phyloP scores from a whole-genome alignment of 2,113 vertebrate genomes.

The Channa argus region DNA sequence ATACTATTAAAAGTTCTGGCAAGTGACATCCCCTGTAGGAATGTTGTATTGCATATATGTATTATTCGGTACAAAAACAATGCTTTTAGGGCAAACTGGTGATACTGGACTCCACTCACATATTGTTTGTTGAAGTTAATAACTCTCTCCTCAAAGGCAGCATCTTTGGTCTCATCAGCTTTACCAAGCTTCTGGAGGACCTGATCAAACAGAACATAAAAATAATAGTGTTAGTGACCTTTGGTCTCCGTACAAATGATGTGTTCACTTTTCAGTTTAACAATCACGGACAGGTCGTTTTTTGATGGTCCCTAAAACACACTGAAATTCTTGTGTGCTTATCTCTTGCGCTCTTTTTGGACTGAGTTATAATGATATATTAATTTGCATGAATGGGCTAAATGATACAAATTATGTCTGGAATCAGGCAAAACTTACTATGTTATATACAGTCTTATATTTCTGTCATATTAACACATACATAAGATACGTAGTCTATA shows the following conservation, averaged over 20 bases:
- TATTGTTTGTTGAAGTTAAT: constrained; percentile 99
- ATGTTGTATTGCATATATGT: no score
- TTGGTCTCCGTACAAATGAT: neutral
- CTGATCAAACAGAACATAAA: constrained; percentile 72
- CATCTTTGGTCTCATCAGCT: constrained; percentile 98
- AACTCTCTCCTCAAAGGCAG: constrained; percentile 96
- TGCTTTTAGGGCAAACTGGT: no score
- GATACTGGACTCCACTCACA: constrained; percentile 74
- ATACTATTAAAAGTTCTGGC: no score
- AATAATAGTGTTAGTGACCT: neutral
- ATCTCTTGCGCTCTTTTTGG: neutral
- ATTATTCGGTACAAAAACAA: no score
- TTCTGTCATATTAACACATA: neutral
- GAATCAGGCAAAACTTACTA: no score
- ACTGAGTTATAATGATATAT: neutral
- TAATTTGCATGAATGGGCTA: neutral
- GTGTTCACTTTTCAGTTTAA: neutral
- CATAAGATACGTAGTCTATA: neutral
- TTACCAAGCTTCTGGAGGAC: constrained; percentile 98
- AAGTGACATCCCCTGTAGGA: no score
- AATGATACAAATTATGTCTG: no score
- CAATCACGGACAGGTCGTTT: neutral
- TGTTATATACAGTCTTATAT: neutral
- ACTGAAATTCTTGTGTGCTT: no score
- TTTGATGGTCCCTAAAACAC: neutral